A percentile compares a stretch with the other conserved stretches of the same genome.
Evolutionary conservation across 2,888 invertebrate species (phyloP).

Genomic region (Ennomos fuscantarius): DNA sequence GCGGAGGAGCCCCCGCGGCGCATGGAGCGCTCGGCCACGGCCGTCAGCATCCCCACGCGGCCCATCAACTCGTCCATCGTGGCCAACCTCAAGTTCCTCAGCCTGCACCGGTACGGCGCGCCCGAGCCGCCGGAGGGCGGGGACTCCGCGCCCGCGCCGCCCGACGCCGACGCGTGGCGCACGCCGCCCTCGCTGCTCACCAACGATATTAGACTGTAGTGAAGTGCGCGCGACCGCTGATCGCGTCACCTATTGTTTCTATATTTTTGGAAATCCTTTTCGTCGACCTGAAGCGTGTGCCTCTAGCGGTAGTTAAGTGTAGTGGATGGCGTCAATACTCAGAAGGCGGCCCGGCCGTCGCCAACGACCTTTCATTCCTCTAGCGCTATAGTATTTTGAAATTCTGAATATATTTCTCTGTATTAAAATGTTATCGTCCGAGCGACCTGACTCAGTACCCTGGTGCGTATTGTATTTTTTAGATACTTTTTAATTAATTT

Average conservation of each 20-base stretch:
- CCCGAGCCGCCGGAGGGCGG: slow-evolving; percentile 57
- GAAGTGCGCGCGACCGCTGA: slow-evolving; percentile 47
- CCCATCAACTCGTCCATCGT: slow-evolving; percentile 74
- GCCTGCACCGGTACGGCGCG: slow-evolving; percentile 77
- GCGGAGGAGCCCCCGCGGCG: slow-evolving; percentile 57
- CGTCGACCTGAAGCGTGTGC: slow-evolving; percentile 75
- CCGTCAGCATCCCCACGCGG: slow-evolving; percentile 68
- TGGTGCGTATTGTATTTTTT: slow-evolving; percentile 60
- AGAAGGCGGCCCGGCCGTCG: slow-evolving; percentile 70
- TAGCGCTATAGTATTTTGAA: slow-evolving; percentile 69
- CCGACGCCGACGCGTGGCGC: slow-evolving; percentile 43
- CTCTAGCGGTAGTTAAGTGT: slow-evolving; percentile 59
- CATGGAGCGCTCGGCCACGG: slow-evolving; percentile 76
- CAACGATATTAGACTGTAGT: slow-evolving; percentile 72
- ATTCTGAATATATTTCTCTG: slow-evolving; percentile 58
- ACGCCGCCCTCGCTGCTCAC: slow-evolving; percentile 46
- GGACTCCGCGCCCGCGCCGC: slow-evolving; percentile 44
- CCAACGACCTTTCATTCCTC: slow-evolving; percentile 74
- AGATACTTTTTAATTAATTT: slow-evolving; percentile 56
- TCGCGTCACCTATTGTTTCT: slow-evolving; percentile 59
- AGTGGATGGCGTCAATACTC: slow-evolving; percentile 76
- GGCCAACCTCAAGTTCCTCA: slow-evolving; percentile 75
- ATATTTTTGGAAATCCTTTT: slow-evolving; percentile 72
- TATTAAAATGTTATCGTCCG: slow-evolving; percentile 49
- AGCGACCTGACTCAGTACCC: slow-evolving; percentile 57